Evolutionary conservation across 2,888 invertebrate genomes (phyloP).

Genomic region (Acanthoscelides obtectus): DNA sequence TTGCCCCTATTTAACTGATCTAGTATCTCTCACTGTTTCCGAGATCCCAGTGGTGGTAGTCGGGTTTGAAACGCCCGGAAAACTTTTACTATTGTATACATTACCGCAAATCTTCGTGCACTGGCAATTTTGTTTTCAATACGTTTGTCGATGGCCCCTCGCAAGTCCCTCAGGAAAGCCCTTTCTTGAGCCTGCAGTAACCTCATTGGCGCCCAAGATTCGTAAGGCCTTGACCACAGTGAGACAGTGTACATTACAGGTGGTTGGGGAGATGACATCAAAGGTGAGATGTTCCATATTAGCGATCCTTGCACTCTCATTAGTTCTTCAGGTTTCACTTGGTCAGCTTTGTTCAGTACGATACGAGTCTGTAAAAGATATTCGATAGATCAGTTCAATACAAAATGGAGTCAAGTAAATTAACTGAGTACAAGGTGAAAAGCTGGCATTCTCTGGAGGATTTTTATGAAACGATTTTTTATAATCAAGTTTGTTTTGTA

Average conservation of each 20-base stretch:
- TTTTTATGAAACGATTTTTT: too few species aligned
- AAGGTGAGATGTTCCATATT: constrained; percentile 95
- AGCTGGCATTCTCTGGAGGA: too few species aligned
- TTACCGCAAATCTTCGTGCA: constrained; percentile 90
- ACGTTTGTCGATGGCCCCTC: constrained; percentile 79
- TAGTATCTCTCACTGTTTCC: too few species aligned
- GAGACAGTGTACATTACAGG: constrained; percentile 89
- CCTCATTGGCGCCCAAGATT: constrained; percentile 73
- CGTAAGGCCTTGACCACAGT: constrained; percentile 82
- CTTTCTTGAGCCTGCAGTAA: constrained; percentile 85
- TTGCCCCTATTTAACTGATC: too few species aligned
- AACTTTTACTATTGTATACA: neutral
- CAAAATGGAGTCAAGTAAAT: constrained; percentile 5
- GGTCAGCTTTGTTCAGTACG: constrained; percentile 91
- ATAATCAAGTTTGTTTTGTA: too few species aligned
- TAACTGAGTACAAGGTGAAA: too few species aligned
- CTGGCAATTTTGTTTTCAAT: constrained; percentile 93
- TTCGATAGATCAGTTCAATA: neutral
- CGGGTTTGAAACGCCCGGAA: too few species aligned
- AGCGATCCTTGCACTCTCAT: constrained; percentile 90
- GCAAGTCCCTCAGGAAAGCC: constrained; percentile 79
- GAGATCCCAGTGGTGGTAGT: too few species aligned
- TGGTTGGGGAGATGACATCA: constrained; percentile 92
- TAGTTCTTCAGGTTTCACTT: constrained; percentile 85
- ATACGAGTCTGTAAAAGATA: constrained; percentile 67